Evolutionary conservation across 2,888 invertebrate genomes (phyloP).

Genomic region (Zygogramma bicolorata): DNA sequence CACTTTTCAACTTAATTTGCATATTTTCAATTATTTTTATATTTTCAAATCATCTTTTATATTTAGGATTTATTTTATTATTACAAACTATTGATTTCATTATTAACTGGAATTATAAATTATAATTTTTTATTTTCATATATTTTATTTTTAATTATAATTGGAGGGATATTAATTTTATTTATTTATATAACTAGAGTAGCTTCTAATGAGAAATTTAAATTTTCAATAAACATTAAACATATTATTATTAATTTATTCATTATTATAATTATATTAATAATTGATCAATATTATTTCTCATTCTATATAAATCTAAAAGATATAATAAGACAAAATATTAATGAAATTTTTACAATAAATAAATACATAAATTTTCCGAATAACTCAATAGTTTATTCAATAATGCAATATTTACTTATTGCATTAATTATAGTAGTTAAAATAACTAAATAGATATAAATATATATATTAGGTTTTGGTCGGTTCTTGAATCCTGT

Average conservation of each 20-base stretch:
- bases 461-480: too few species aligned
- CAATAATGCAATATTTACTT: constrained; percentile 73
- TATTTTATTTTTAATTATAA: constrained; percentile 73
- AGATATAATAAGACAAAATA: constrained; percentile 42
- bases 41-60: constrained; percentile 69
- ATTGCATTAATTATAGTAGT: constrained; percentile 71
- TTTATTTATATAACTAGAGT: constrained; percentile 76
- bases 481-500: too few species aligned
- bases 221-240: constrained; percentile 57
- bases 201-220: constrained; percentile 74
- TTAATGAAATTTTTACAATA: constrained; percentile 55
- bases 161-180: constrained; percentile 75
- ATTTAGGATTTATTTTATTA: constrained; percentile 70
- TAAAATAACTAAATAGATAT: constrained; percentile 74
- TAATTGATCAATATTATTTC: constrained; percentile 56
- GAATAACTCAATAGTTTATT: constrained; percentile 68
- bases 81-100: constrained; percentile 69
- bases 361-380: constrained; percentile 71
- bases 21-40: constrained; percentile 64
- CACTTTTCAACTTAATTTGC: constrained; percentile 59
- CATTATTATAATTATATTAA: constrained; percentile 60
- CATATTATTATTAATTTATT: constrained; percentile 52
- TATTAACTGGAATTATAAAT: constrained; percentile 68
- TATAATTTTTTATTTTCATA: constrained; percentile 73
- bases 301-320: constrained; percentile 49